Conservation (phyloP, 1,140 invertebrate species). For the Pseudomyrmex concolor region DNA sequence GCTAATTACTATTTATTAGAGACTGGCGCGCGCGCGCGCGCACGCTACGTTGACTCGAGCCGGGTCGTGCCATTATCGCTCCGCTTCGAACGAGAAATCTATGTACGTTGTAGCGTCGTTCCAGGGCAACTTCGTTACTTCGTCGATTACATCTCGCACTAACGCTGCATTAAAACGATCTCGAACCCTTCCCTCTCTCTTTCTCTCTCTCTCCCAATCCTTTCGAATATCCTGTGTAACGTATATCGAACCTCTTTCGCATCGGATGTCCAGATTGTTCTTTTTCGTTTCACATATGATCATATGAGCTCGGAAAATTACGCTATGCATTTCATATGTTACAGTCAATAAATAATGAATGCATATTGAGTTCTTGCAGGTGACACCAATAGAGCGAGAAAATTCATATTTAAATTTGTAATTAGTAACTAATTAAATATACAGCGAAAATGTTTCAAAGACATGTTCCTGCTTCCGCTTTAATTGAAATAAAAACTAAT, state of each 20-base stretch:
- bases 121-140: constrained; percentile 24
- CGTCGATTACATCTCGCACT: constrained; percentile 51
- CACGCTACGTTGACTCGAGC: constrained; percentile 34
- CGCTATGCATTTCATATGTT: neutral
- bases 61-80: constrained; percentile 35
- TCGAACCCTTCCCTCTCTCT: neutral
- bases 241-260: constrained; percentile 5
- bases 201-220: neutral
- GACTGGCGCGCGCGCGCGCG: constrained; percentile 50
- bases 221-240: constrained; percentile 24
- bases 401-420: neutral
- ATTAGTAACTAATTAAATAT: constrained; percentile 36
- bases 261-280: neutral
- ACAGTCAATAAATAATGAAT: constrained; percentile 5
- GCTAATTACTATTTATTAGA: constrained; percentile 76
- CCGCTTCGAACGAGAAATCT: constrained; percentile 21
- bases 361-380: neutral
- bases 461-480: neutral
- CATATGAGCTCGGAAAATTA: neutral
- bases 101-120: constrained; percentile 26
- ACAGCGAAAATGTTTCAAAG: constrained; percentile 34
- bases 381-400: neutral
- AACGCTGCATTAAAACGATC: constrained; percentile 22
- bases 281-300: neutral
- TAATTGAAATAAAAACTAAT: constrained; percentile 37